Base-by-base conservation (phyloP, 1,140 invertebrate species). In the Drosophila busckii region DNA sequence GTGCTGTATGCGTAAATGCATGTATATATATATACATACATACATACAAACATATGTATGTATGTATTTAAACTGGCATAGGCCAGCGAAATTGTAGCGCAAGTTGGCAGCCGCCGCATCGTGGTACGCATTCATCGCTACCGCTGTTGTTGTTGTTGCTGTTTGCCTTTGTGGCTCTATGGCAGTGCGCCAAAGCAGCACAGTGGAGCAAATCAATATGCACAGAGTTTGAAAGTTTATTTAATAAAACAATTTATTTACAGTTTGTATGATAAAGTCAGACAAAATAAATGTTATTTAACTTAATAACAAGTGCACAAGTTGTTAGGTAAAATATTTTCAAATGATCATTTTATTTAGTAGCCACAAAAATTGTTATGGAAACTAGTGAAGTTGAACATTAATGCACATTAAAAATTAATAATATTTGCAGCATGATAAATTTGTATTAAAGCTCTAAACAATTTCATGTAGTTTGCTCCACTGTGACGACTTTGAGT, bases 11-110 rank as follows among this genome's bases (percentile, higher is more conserved):
- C 4, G 32, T 29, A 19, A 12, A 6, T 32, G 10, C 15, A 15
- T 49, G 45, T 26, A 9, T n/a, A n/a, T n/a, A n/a, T n/a, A n/a
- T n/a, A n/a, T n/a, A n/a, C n/a, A n/a, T 17, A 12, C 3, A 19
- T 6, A 13, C 25, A 17, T 22, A 22, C 15, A 38, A 10, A 9
- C 2, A 10, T 17, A 31, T 15, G 19, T 31, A 13, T 50, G 52
- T 35, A 25, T 55, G 5, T 16, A 17, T 69, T 38, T 63, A 56
- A 69, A 76, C 62, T 60, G 73, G 63, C 71, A 59, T 62, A 67
- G n/a, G 71, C 66, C 66, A 76, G 65, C 70, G 42, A 76, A 76
- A 76, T 76, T 76, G 71, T 76, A 75, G 70, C 70, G 70, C 60
- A 75, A 55, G 69, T 70, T 71, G 62, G 64, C 54, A 52, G 54